Base-by-base conservation (phyloP, 35 echinoderm and acorn worm genomes). In the Eucidaris tribuloides region DNA sequence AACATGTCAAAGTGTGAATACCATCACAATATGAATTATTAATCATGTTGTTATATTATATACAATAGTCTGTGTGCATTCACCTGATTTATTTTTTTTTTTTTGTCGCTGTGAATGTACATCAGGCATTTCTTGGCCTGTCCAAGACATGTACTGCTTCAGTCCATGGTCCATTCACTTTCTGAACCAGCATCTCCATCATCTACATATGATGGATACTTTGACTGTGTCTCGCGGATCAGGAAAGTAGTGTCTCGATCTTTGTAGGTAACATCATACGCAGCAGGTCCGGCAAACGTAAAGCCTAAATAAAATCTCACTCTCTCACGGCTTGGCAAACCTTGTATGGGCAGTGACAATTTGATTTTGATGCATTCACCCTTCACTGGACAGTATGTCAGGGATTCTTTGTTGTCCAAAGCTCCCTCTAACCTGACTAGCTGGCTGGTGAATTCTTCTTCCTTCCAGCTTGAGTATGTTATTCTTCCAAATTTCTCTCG, bases 231-330 rank as follows among this genome's bases (percentile, higher is more conserved):
- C n/a, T n/a, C n/a, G n/a, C n/a, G n/a, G n/a, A n/a, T n/a, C n/a
- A n/a, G n/a, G 77, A 79, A 48, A 23, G 29, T 27, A 17, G 65
- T 45, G 45, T 42, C 58, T 41, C 64, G 68, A 7, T 58, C 61
- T 25, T 82, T 83, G 31, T 58, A 28, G 17, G 34, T 62, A 1
- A 91, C 88, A 80, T 91, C 82, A 83, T 79, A 91, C 17, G 88
- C 88, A 24, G 80, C 40, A 22, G 88, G 88, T 22, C 88, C 88
- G 9, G 20, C 68, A 84, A 84, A 91, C 7, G 82, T 82, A 45
- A 91, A 91, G 3, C 88, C 88, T 19, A 91, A 43, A 41, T 64
- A 91, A 34, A 91, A 91, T 4, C 49, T 77, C n/a, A 91, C 88
- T 18, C 30, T 23, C 42, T 85, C 72, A 45, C 85, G 88, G 64